These are phyloP conservation scores for Neodontobutis hainanensis DNA, from an alignment of 2,113 vertebrate genomes.

Conservation along the genomic window DNA sequence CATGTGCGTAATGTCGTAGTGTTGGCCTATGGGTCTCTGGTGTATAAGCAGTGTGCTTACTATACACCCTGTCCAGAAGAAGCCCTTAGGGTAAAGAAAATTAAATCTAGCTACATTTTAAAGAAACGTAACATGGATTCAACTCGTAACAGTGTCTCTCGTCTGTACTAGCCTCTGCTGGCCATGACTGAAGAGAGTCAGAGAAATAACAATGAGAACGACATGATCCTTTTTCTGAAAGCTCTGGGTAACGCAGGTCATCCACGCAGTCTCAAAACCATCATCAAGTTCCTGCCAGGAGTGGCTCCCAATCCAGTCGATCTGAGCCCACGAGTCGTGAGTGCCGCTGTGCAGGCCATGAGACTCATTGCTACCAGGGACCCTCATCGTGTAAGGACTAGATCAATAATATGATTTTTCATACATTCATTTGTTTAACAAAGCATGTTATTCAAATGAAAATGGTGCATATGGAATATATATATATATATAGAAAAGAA, in stretches of 20 bases:
- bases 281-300: constrained; percentile 81
- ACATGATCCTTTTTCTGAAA: constrained; percentile 82
- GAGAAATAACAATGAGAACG: constrained; percentile 68
- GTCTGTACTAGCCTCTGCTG: constrained; percentile 79
- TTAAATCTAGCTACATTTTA: too few species aligned
- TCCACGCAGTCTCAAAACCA: constrained; percentile 81
- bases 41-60: constrained; percentile 78
- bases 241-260: constrained; percentile 87
- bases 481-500: too few species aligned
- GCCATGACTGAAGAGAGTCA: constrained; percentile 78
- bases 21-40: constrained; percentile 83
- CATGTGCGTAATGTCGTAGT: constrained; percentile 71
- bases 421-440: too few species aligned
- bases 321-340: constrained; percentile 72
- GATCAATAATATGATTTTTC: neutral
- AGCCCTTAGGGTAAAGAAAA: constrained; percentile 83
- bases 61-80: constrained; percentile 69
- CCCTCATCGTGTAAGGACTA: constrained; percentile 75
- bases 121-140: neutral
- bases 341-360: constrained; percentile 82
- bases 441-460: too few species aligned
- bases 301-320: constrained; percentile 71
- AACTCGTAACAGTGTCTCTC: neutral
- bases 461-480: too few species aligned
- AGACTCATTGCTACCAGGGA: constrained; percentile 81